These are phyloP conservation scores for Heterotilapia buettikoferi DNA, from an alignment of 2,113 vertebrate species.

Conservation along the genomic window DNA sequence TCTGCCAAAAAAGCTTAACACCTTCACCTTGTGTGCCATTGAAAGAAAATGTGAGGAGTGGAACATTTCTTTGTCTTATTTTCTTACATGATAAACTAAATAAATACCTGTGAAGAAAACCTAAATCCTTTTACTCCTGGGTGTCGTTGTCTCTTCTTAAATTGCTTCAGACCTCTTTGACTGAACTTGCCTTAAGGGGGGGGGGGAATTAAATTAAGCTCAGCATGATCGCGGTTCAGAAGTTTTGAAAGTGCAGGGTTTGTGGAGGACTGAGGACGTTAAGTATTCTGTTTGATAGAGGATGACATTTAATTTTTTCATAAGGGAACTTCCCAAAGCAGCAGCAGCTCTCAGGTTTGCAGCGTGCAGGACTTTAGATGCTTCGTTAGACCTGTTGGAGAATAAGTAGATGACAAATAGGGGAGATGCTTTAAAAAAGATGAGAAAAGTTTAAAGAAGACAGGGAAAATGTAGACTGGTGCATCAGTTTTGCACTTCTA, in stretches of 20 bases:
- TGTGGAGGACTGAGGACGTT: not conserved
- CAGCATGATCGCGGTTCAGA: not conserved
- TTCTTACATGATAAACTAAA: conserved; percentile 73
- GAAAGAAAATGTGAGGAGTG: conserved; percentile 65
- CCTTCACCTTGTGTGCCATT: conserved; percentile 77
- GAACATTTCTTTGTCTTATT: conserved; percentile 73
- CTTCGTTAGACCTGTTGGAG: not conserved
- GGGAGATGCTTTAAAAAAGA: not conserved
- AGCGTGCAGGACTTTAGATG: not conserved
- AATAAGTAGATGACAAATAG: not conserved
- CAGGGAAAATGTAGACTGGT: not conserved
- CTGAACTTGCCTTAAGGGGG: not conserved
- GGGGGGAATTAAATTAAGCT: not conserved
- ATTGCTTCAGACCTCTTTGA: not conserved
- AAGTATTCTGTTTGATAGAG: conserved; percentile 22
- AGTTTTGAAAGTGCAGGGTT: not conserved
- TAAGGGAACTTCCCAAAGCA: not conserved
- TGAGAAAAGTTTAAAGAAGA: not conserved
- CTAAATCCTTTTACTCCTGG: not conserved
- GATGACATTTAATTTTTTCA: conserved; percentile 15
- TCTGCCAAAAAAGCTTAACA: conserved; percentile 64
- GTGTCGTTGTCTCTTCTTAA: not conserved
- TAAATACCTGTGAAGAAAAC: conserved; percentile 62
- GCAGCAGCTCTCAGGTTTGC: not conserved
- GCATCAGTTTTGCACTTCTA: not conserved